These are phyloP conservation scores for Cryptoblepharus egeriae DNA, from an alignment of 2,797 vertebrate genomes.

Conservation along the genomic window DNA sequence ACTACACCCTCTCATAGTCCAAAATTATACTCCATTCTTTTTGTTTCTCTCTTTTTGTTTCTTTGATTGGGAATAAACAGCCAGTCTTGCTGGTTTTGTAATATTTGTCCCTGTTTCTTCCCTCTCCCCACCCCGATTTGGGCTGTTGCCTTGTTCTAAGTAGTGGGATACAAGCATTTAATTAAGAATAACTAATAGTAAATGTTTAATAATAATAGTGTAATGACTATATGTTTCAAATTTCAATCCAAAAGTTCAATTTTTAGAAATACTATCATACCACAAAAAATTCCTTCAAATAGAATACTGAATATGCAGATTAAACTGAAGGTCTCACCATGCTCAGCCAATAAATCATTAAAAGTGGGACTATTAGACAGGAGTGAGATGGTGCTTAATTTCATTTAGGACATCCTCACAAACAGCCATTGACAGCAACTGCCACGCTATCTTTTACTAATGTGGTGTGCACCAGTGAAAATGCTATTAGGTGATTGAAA, in stretches of 20 bases:
- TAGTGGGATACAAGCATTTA: not conserved
- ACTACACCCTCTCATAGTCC: too few species aligned
- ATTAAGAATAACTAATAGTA: too few species aligned
- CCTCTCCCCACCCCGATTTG: too few species aligned
- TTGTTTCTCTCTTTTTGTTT: too few species aligned
- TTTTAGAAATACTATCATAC: constrained; percentile 1
- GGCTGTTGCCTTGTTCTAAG: too few species aligned
- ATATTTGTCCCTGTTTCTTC: too few species aligned
- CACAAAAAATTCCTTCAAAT: not conserved
- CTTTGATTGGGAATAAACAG: too few species aligned
- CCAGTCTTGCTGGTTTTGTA: too few species aligned
- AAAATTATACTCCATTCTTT: too few species aligned
- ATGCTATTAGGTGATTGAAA: constrained; percentile 52
- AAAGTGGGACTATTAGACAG: constrained; percentile 48
- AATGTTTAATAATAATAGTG: too few species aligned
- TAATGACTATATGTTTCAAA: not conserved
- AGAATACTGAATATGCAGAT: not conserved
- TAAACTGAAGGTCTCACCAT: not conserved
- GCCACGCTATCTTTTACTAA: constrained; percentile 39
- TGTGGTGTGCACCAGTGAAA: constrained; percentile 53
- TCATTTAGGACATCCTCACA: constrained; percentile 55
- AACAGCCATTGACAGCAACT: constrained; percentile 44
- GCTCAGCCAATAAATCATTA: constrained; percentile 31
- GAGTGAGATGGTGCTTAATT: constrained; percentile 50
- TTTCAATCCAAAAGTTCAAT: not conserved